Evolutionary conservation across 2,888 invertebrate genomes (phyloP).

Genomic region (Anthoptus insignis): DNA sequence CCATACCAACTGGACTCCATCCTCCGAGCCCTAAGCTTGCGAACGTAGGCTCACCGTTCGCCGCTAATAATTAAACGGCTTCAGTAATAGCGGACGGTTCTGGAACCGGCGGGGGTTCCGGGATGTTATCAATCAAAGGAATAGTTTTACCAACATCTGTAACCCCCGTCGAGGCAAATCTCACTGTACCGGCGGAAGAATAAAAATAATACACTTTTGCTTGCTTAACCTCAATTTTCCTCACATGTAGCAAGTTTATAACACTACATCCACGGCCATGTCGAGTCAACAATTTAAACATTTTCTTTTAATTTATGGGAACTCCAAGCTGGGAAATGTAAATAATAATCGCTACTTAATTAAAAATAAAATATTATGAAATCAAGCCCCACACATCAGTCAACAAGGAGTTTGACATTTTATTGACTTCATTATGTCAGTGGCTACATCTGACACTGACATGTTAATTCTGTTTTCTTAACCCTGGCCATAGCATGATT

Average conservation of each 20-base stretch:
- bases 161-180: constrained; percentile 69
- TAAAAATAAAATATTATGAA: constrained; percentile 19
- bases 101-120: constrained; percentile 80
- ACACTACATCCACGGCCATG: constrained; percentile 74
- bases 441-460: neutral
- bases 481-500: no score
- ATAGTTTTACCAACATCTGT: constrained; percentile 63
- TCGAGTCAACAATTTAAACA: constrained; percentile 79
- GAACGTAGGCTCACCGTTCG: constrained; percentile 92
- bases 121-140: constrained; percentile 69
- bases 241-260: constrained; percentile 71
- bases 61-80: constrained; percentile 73
- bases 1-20: constrained; percentile 93
- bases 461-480: no score
- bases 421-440: neutral
- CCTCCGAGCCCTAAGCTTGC: constrained; percentile 94
- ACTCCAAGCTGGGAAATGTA: neutral
- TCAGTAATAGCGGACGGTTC: constrained; percentile 68
- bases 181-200: constrained; percentile 69
- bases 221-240: constrained; percentile 82
- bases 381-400: constrained; percentile 6
- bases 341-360: neutral
- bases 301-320: constrained; percentile 49
- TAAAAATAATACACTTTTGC: constrained; percentile 77
- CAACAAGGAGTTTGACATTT: constrained; percentile 12